Base-by-base conservation (phyloP, 1,140 invertebrate species). In the Drosophila ogumai region DNA sequence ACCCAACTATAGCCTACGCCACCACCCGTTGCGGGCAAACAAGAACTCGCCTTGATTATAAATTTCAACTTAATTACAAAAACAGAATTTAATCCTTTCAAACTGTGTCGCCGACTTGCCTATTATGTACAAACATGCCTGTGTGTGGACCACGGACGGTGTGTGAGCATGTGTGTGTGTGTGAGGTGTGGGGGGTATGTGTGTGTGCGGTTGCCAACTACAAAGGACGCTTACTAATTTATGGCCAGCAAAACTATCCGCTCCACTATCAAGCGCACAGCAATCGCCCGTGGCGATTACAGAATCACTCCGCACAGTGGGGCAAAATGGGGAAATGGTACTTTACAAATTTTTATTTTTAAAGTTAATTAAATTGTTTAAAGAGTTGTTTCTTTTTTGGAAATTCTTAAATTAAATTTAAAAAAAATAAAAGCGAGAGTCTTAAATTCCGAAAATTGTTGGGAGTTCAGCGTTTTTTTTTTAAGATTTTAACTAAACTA, bases 41-140 rank as follows among this genome's bases (percentile, higher is more conserved):
- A 75, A 71, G 57, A 63, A 61, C 58, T 88, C 50, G 84, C 76
- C 84, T 87, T 87, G 85, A 90, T 90, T 90, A 90, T 90, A 90
- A 90, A 90, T 90, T 90, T 90, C 85, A 90, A 90, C 85, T 90
- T 90, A 90, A 90, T 90, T 90, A 90, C 85, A 84, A 90, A 90
- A 90, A 90, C 85, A 90, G 81, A 90, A 75, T 81, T 90, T 90
- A 90, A 90, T 90, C 85, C 85, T 61, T 90, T 90, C 86, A 61
- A 90, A 85, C 74, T 88, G 85, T 87, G 84, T 87, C 84, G 84
- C 80, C 66, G 71, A 59, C 71, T 77, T 58, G 68, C 43, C 59
- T 38, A 59, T 56, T 44, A 46, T 56, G 56, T 59, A 50, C 34
- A 44, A 49, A 59, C 63, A 50, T 44, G 25, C 25, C 25, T 28